phyloP scores from a whole-genome alignment of 1,140 invertebrate species.

The Seison nebaliae region DNA sequence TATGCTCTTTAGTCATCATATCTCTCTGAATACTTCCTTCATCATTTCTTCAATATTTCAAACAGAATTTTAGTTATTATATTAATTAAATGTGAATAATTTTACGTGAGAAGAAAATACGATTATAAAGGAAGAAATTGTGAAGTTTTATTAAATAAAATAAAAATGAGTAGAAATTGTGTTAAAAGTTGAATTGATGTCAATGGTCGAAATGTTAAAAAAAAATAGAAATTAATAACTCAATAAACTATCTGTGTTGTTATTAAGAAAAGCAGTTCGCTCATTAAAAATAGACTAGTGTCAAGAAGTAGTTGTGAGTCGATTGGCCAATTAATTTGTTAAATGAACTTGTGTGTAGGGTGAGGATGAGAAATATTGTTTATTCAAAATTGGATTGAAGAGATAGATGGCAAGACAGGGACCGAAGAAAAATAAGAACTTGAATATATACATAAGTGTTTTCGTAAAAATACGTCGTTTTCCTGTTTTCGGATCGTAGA shows the following conservation, averaged over 20 bases:
- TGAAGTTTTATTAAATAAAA: background rate
- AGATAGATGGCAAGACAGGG: too few relatives aligned
- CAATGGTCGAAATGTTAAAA: background rate
- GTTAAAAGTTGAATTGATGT: background rate
- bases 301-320: too few relatives aligned
- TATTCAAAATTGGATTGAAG: too few relatives aligned
- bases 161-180: background rate
- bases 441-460: slow-evolving; percentile 1
- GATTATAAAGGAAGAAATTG: background rate
- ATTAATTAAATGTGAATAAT: background rate
- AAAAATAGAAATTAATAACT: background rate
- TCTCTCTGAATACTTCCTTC: background rate
- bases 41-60: background rate
- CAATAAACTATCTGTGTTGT: background rate
- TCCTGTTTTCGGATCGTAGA: too few relatives aligned
- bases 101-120: background rate
- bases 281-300: too few relatives aligned
- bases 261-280: too few relatives aligned
- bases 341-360: too few relatives aligned
- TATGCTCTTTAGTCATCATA: background rate
- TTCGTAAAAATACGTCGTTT: slow-evolving; percentile 1
- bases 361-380: too few relatives aligned
- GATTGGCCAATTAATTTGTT: too few relatives aligned
- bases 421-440: slow-evolving; percentile 5
- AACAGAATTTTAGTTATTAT: background rate